phyloP scores from a whole-genome alignment of 2,113 vertebrate genomes.

The Sitta europaea region DNA sequence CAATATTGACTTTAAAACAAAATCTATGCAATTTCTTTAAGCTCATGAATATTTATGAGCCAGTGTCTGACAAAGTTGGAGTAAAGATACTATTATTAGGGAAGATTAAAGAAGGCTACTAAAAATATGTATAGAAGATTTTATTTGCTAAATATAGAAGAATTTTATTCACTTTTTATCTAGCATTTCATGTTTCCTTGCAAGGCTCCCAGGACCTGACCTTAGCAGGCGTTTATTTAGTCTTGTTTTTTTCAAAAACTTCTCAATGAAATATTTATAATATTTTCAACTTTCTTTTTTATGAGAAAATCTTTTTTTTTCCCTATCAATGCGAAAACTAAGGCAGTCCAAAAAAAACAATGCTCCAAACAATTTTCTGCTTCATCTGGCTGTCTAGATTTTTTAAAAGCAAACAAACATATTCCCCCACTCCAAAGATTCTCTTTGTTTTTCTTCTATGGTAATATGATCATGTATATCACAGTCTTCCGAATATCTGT shows the following conservation, averaged over 20 bases:
- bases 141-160: background rate
- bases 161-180: background rate
- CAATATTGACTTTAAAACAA: constrained; percentile 75
- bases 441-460: background rate
- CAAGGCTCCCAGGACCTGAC: background rate
- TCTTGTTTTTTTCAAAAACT: background rate
- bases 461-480: background rate
- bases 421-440: background rate
- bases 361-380: constrained; percentile 61
- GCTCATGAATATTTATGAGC: constrained; percentile 64
- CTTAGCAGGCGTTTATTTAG: background rate
- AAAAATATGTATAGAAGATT: background rate
- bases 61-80: constrained; percentile 13
- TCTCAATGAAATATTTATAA: constrained; percentile 25
- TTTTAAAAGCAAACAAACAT: constrained; percentile 23
- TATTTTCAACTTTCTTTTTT: constrained; percentile 21
- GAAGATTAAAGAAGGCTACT: constrained; percentile 12
- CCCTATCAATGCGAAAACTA: constrained; percentile 8
- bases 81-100: constrained; percentile 31
- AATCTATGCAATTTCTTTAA: constrained; percentile 53
- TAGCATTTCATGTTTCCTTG: background rate
- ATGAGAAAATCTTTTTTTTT: background rate
- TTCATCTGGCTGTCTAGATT: constrained; percentile 52
- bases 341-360: constrained; percentile 29
- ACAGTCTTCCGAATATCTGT: background rate